phyloP scores from a whole-genome alignment of 1,140 invertebrate genomes.

The Rhopalosiphum maidis region DNA sequence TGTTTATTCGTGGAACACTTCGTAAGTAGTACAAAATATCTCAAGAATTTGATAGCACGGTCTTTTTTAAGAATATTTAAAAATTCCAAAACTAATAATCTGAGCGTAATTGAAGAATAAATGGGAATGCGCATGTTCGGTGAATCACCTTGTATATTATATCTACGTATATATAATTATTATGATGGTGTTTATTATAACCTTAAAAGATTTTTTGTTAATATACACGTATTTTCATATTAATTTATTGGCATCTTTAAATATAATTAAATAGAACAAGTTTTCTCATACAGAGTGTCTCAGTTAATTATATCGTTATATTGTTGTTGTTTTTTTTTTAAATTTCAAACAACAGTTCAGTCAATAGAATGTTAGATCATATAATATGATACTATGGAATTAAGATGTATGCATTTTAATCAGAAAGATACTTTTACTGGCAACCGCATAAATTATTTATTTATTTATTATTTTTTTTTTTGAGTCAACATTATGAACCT shows the following conservation, averaged over 20 bases:
- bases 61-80: too few species aligned
- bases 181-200: neutral
- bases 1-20: too few species aligned
- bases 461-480: neutral
- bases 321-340: neutral
- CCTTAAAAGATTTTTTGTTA: neutral
- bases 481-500: neutral
- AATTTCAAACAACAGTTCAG: neutral
- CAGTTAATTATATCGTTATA: too few species aligned
- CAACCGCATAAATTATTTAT: neutral
- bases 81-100: too few species aligned
- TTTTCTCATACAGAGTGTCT: neutral
- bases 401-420: neutral
- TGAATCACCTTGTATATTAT: too few species aligned
- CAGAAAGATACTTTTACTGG: neutral
- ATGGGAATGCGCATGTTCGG: too few species aligned
- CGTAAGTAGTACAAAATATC: too few species aligned
- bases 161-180: too few species aligned
- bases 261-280: neutral
- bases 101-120: too few species aligned
- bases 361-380: neutral
- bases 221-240: neutral
- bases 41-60: too few species aligned
- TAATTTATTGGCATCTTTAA: neutral
- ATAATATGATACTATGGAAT: neutral